These are phyloP conservation scores for Erethizon dorsatum DNA, from an alignment of 2,797 vertebrate species.

Conservation along the genomic window DNA sequence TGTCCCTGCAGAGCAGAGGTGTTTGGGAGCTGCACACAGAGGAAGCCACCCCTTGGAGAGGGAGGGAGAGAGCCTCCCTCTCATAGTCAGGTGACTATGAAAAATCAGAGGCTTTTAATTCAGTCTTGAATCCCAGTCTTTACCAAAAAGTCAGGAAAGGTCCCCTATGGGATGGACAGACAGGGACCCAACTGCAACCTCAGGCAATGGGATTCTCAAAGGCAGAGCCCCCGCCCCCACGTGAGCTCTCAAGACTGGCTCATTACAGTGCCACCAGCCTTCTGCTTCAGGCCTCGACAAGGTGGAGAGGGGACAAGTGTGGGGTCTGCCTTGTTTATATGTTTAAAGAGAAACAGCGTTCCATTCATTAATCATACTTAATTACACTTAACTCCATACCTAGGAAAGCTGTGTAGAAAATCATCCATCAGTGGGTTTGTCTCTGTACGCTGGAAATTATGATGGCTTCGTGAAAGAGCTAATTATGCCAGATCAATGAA, in stretches of 20 bases:
- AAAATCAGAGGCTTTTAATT: constrained; percentile 53
- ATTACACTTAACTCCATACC: constrained; percentile 64
- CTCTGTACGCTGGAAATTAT: neutral
- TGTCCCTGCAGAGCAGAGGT: neutral
- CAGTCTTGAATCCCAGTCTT: constrained; percentile 34
- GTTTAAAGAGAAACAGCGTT: constrained; percentile 45
- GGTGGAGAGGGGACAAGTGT: neutral
- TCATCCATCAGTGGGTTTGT: constrained; percentile 46
- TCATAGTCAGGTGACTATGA: neutral
- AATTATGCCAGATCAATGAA: constrained; percentile 45
- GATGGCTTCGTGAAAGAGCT: constrained; percentile 66
- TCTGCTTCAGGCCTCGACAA: neutral
- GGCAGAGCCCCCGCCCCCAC: neutral
- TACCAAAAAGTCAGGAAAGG: constrained; percentile 35
- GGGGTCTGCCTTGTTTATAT: constrained; percentile 24
- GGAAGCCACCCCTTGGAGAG: neutral
- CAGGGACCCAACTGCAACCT: neutral
- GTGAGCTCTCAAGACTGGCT: neutral
- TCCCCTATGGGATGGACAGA: neutral
- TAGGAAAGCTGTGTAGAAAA: constrained; percentile 58
- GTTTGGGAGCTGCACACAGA: neutral
- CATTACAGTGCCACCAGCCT: neutral
- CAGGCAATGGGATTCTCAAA: neutral
- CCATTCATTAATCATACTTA: constrained; percentile 63
- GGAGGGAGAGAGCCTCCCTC: neutral